phyloP scores from a whole-genome alignment of 2,797 vertebrate genomes.

The Pristis pectinata region DNA sequence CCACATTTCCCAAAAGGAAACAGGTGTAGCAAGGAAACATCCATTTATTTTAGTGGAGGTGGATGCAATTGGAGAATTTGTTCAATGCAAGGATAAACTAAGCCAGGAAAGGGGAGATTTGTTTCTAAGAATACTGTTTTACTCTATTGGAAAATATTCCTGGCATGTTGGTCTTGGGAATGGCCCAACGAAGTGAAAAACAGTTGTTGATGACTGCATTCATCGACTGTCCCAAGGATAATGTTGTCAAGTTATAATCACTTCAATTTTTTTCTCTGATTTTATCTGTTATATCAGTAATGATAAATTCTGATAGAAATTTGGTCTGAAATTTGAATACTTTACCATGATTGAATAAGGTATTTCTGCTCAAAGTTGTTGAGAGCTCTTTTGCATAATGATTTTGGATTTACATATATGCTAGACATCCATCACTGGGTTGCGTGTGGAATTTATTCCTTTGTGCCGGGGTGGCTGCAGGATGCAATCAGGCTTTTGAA shows the following conservation, averaged over 20 bases:
- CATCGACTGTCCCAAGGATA: background rate
- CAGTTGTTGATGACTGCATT: background rate
- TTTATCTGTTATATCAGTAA: background rate
- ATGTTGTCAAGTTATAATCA: background rate
- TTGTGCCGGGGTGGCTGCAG: background rate
- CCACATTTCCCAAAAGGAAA: no score
- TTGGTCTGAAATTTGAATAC: background rate
- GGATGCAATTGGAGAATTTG: no score
- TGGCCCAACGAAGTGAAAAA: background rate
- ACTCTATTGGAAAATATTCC: background rate
- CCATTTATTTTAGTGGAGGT: no score
- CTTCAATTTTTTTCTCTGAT: background rate
- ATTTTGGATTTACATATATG: background rate
- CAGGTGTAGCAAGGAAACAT: no score
- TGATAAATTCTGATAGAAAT: background rate
- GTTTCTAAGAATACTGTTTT: background rate
- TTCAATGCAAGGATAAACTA: background rate
- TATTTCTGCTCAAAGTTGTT: background rate
- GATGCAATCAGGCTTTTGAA: no score
- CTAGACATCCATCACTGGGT: background rate
- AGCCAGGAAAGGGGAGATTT: background rate
- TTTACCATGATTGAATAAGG: background rate
- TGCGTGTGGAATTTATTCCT: background rate
- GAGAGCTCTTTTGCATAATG: background rate
- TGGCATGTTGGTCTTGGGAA: background rate